Conservation (phyloP, 2,113 vertebrate species). For the Promerops cafer region DNA sequence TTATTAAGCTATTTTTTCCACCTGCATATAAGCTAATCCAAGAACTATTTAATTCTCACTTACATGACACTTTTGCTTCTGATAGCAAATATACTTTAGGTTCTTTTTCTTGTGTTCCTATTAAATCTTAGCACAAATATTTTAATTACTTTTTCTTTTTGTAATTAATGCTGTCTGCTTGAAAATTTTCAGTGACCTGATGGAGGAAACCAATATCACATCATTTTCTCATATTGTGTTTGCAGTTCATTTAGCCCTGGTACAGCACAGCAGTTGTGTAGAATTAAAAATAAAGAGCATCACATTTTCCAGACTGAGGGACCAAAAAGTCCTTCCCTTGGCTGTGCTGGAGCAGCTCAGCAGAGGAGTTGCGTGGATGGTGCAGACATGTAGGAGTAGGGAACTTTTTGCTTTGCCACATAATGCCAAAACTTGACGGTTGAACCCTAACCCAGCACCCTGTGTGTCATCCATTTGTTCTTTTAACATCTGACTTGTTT, state of each 20-base stretch:
- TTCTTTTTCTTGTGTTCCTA: neutral
- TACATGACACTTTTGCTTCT: neutral
- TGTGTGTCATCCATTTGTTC: slow-evolving; percentile 10
- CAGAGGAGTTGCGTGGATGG: neutral
- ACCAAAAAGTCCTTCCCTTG: neutral
- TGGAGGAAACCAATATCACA: neutral
- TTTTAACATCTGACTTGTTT: slow-evolving; percentile 30
- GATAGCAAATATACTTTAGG: neutral
- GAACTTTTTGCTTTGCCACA: neutral
- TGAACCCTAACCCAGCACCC: neutral
- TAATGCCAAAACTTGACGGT: neutral
- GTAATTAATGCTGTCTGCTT: neutral
- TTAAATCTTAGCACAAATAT: neutral
- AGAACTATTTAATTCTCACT: neutral
- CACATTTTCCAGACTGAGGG: neutral
- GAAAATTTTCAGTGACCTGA: neutral
- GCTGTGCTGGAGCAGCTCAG: neutral
- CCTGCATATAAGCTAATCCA: neutral
- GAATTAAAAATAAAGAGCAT: neutral
- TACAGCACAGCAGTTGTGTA: neutral
- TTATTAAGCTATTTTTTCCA: neutral
- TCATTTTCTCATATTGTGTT: neutral
- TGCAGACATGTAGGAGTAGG: slow-evolving; percentile 24
- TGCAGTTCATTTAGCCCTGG: neutral
- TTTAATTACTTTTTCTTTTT: neutral